These are phyloP conservation scores for Beaufortia kweichowensis DNA, from an alignment of 2,113 vertebrate genomes.

Conservation along the genomic window DNA sequence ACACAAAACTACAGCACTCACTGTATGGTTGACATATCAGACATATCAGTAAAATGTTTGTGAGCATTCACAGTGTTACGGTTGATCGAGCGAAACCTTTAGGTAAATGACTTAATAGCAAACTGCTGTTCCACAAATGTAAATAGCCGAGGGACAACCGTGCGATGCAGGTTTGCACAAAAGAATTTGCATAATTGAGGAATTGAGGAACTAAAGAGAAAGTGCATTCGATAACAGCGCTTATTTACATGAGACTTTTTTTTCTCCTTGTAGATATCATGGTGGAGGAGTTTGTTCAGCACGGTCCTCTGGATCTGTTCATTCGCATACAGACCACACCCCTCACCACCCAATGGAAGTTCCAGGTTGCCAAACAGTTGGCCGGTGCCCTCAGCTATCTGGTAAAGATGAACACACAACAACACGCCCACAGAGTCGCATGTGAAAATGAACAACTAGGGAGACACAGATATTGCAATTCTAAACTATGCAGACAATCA, in stretches of 20 bases:
- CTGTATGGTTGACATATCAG: no score
- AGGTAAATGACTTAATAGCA: not conserved
- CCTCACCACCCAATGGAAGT: slow-evolving; percentile 91
- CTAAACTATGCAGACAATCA: not conserved
- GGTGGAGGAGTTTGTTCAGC: slow-evolving; percentile 94
- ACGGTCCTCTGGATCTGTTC: slow-evolving; percentile 90
- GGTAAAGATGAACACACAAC: slow-evolving; percentile 73
- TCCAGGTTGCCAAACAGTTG: slow-evolving; percentile 95
- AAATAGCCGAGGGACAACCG: not conserved
- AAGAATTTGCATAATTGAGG: not conserved
- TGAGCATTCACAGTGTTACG: not conserved
- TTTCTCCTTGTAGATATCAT: slow-evolving; percentile 83
- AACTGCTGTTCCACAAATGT: not conserved
- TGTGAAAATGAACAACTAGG: no score
- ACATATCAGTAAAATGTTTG: not conserved
- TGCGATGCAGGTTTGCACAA: not conserved
- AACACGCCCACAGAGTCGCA: not conserved
- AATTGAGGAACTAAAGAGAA: not conserved
- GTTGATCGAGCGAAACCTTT: not conserved
- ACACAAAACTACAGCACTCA: no score
- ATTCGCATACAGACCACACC: slow-evolving; percentile 83
- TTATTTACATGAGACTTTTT: not conserved
- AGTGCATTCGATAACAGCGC: not conserved
- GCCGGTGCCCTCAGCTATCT: slow-evolving; percentile 94
- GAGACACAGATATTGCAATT: no score